phyloP scores from a whole-genome alignment of 2,888 invertebrate genomes.

The Synergus umbraculus region DNA sequence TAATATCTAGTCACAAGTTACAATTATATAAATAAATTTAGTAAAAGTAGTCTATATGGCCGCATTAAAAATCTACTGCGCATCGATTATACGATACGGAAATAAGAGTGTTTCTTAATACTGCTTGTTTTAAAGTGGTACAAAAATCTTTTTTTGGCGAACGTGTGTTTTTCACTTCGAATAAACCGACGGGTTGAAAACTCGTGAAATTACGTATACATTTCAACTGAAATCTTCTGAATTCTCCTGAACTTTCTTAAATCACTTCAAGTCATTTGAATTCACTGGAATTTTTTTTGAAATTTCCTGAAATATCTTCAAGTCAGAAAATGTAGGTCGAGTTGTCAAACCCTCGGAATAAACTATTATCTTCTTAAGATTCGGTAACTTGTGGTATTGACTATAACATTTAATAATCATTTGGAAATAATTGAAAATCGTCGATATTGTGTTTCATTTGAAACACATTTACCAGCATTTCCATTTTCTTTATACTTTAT shows the following conservation, averaged over 20 bases:
- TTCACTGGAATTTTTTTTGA: no score
- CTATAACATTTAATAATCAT: background rate
- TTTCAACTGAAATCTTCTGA: no score
- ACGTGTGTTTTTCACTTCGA: background rate
- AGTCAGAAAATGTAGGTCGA: no score
- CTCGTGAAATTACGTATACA: no score
- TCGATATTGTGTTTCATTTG: background rate
- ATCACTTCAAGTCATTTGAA: no score
- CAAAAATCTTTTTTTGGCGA: constrained; percentile 28
- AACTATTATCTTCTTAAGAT: background rate
- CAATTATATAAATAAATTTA: constrained; percentile 16
- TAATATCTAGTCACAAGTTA: background rate
- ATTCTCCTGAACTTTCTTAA: no score
- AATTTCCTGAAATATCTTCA: no score
- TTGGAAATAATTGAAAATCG: background rate
- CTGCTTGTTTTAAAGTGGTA: constrained; percentile 26
- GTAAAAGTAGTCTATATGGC: background rate
- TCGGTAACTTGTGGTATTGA: background rate
- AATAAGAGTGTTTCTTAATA: constrained; percentile 30
- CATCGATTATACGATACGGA: constrained; percentile 3
- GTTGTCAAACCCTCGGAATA: background rate
- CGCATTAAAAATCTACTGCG: constrained; percentile 14
- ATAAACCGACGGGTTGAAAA: background rate
- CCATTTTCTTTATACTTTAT: background rate
- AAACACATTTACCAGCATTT: background rate